phyloP scores from a whole-genome alignment of 2,888 invertebrate species.

The Ischnus inquisitorius region DNA sequence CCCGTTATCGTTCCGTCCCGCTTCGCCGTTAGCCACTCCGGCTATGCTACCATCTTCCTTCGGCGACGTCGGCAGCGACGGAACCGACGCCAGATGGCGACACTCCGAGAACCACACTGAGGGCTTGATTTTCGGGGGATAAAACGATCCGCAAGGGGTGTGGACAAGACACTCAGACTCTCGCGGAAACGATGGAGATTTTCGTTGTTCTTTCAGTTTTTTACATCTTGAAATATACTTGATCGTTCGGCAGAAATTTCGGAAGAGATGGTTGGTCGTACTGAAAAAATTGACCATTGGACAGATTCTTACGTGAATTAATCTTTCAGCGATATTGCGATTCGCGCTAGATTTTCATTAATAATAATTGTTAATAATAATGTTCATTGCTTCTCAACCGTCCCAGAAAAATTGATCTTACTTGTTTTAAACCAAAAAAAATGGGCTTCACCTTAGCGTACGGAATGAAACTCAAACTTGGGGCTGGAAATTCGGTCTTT shows the following conservation, averaged over 20 bases:
- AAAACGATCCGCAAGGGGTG: conserved; percentile 48
- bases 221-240: background rate
- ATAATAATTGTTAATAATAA: too few species aligned
- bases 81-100: conserved; percentile 75
- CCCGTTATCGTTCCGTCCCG: conserved; percentile 46
- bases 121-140: conserved; percentile 43
- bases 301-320: too few species aligned
- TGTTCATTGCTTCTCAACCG: too few species aligned
- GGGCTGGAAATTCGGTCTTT: too few species aligned
- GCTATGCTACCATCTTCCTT: conserved; percentile 42
- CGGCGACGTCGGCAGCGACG: too few species aligned
- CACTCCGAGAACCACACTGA: conserved; percentile 65
- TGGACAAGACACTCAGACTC: conserved; percentile 47
- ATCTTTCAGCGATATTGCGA: too few species aligned
- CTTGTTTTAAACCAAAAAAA: too few species aligned
- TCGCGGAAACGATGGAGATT: background rate
- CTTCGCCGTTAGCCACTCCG: conserved; percentile 49
- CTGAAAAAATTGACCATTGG: too few species aligned
- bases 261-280: background rate
- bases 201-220: background rate
- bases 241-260: background rate
- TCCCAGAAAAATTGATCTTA: too few species aligned
- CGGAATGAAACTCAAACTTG: too few species aligned
- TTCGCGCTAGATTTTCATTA: too few species aligned
- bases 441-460: too few species aligned